Conservation (phyloP, 1,140 invertebrate species). For the Musca vetustissima region DNA sequence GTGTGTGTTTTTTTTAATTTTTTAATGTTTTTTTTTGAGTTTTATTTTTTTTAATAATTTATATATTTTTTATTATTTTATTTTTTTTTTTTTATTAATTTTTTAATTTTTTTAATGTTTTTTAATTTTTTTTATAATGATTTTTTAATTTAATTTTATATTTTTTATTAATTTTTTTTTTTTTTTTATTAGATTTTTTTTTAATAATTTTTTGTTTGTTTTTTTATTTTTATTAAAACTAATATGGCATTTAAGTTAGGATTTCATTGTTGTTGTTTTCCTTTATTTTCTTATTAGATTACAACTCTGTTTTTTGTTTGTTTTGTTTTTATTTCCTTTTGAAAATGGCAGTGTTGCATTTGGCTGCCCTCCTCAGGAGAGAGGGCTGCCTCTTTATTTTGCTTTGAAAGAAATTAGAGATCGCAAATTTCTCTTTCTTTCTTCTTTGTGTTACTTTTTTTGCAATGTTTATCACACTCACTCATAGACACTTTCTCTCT, state of each 20-base stretch:
- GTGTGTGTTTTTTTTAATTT: too few relatives aligned
- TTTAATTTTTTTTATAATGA: conserved; percentile 14
- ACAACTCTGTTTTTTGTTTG: neutral
- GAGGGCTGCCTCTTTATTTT: too few relatives aligned
- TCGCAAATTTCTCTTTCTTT: conserved; percentile 7
- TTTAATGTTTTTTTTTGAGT: too few relatives aligned
- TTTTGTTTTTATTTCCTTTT: neutral
- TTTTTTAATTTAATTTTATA: too few relatives aligned
- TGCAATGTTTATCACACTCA: too few relatives aligned
- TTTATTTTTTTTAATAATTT: too few relatives aligned
- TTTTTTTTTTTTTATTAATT: too few relatives aligned
- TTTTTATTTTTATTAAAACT: neutral
- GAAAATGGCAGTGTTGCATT: neutral
- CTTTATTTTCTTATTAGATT: neutral
- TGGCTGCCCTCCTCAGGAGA: too few relatives aligned
- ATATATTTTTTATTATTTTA: too few relatives aligned
- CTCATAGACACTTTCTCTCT: too few relatives aligned
- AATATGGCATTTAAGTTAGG: conserved; percentile 12
- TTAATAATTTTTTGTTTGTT: neutral
- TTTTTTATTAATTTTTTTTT: neutral
- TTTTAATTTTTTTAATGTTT: too few relatives aligned
- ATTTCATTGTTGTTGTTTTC: neutral
- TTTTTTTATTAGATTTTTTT: conserved; percentile 2
- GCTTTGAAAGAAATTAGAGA: conserved; percentile 1
- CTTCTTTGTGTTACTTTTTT: too few relatives aligned